These are phyloP conservation scores for Mythimna impura DNA, from an alignment of 2,888 invertebrate species.

Conservation along the genomic window DNA sequence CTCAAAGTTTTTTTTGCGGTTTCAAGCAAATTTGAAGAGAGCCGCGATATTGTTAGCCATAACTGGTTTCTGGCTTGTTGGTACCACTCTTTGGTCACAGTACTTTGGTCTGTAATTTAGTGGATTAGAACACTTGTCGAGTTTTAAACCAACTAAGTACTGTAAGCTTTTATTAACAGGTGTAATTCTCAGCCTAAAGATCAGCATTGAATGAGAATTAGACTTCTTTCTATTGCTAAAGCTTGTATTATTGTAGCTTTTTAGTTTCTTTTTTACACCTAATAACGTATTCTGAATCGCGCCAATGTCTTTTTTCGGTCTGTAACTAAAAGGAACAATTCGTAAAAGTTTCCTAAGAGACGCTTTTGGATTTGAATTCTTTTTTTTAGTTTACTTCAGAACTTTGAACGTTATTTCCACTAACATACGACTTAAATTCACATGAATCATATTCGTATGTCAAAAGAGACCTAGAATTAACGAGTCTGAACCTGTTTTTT, in stretches of 20 bases:
- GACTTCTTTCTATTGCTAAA: conserved; percentile 22
- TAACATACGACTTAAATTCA: conserved; percentile 58
- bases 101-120: conserved; percentile 43
- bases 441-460: conserved; percentile 53
- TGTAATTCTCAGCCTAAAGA: conserved; percentile 27
- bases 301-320: conserved; percentile 50
- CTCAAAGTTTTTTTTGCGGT: conserved; percentile 38
- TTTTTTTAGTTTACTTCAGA: conserved; percentile 41
- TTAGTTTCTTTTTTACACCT: conserved; percentile 58
- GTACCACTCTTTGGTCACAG: no score
- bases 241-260: conserved; percentile 17
- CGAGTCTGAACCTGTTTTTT: conserved; percentile 60
- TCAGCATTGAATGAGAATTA: conserved; percentile 26
- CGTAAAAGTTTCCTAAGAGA: conserved; percentile 59
- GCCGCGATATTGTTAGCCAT: conserved; percentile 29
- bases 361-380: conserved; percentile 57
- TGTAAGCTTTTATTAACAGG: conserved; percentile 42
- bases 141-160: conserved; percentile 32
- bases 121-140: conserved; percentile 58
- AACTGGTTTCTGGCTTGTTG: conserved; percentile 42
- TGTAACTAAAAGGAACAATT: conserved; percentile 55
- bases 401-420: conserved; percentile 61
- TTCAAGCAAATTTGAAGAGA: conserved; percentile 34
- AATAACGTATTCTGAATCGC: conserved; percentile 59
- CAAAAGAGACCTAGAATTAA: conserved; percentile 67